phyloP scores from a whole-genome alignment of 2,888 invertebrate species.

The Anorthoa munda region DNA sequence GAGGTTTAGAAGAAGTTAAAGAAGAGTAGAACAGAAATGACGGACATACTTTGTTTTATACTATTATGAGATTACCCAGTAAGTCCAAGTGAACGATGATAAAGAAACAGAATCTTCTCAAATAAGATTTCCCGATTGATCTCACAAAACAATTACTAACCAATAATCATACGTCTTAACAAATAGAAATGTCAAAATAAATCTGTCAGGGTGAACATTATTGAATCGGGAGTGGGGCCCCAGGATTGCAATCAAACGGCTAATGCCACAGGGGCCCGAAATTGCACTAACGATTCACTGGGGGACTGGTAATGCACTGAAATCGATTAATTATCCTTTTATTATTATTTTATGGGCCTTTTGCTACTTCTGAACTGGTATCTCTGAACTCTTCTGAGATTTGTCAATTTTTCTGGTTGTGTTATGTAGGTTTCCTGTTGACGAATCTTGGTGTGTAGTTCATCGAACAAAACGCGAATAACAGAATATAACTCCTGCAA shows the following conservation, averaged over 20 bases:
- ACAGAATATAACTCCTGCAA: too few species aligned
- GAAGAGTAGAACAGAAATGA: too few species aligned
- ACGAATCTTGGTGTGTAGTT: too few species aligned
- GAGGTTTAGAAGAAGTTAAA: too few species aligned
- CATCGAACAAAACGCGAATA: too few species aligned
- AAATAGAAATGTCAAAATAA: slow-evolving; percentile 87
- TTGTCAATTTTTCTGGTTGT: not conserved
- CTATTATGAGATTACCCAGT: too few species aligned
- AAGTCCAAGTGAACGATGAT: not conserved
- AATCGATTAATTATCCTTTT: slow-evolving; percentile 90
- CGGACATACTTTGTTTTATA: too few species aligned
- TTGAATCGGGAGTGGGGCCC: slow-evolving; percentile 79
- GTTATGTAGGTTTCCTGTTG: not conserved
- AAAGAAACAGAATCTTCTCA: slow-evolving; percentile 19
- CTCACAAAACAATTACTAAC: slow-evolving; percentile 80
- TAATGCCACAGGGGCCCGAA: slow-evolving; percentile 78
- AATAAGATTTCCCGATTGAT: slow-evolving; percentile 43
- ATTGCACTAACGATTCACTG: slow-evolving; percentile 79
- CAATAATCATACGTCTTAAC: slow-evolving; percentile 87
- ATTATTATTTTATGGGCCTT: slow-evolving; percentile 88
- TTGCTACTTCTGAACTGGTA: slow-evolving; percentile 38
- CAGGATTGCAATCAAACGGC: slow-evolving; percentile 83
- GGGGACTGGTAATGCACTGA: slow-evolving; percentile 86
- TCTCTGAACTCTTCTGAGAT: not conserved
- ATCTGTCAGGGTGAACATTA: slow-evolving; percentile 83